A percentile compares a stretch with the other conserved stretches of the same genome.
These are phyloP conservation scores for Pseudococcus longispinus DNA, from an alignment of 2,888 invertebrate genomes.

Conservation along the genomic window DNA sequence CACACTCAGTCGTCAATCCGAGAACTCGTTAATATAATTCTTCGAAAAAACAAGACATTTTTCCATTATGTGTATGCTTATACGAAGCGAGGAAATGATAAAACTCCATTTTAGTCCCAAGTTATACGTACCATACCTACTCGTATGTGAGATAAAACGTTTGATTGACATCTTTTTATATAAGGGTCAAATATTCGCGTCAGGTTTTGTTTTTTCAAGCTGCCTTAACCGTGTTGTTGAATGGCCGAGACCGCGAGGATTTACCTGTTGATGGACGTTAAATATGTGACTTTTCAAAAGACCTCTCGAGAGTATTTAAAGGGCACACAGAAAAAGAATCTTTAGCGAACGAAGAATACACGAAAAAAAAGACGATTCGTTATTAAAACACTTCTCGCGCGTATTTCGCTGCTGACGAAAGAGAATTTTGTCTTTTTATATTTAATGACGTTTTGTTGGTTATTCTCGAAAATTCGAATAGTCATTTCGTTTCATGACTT, in stretches of 20 bases:
- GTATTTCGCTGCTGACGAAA: not conserved
- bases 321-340: not conserved
- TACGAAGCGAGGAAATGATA: not conserved
- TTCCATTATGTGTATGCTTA: not conserved
- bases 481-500: not conserved
- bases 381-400: not conserved
- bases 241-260: not conserved
- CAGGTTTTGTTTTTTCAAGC: constrained; percentile 43
- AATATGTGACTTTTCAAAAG: constrained; percentile 43
- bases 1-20: not conserved
- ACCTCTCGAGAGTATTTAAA: constrained; percentile 3
- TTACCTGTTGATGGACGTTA: constrained; percentile 37
- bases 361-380: not conserved
- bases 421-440: constrained; percentile 10
- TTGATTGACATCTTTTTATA: constrained; percentile 33
- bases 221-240: not conserved
- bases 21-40: not conserved
- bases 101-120: not conserved
- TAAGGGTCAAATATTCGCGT: constrained; percentile 36
- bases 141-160: not conserved
- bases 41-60: not conserved
- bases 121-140: not conserved
- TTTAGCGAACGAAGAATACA: not conserved
- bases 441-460: constrained; percentile 18
- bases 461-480: not conserved